Evolutionary conservation across 2,113 vertebrate genomes (phyloP).

Genomic region (Genyomyrus donnyi): DNA sequence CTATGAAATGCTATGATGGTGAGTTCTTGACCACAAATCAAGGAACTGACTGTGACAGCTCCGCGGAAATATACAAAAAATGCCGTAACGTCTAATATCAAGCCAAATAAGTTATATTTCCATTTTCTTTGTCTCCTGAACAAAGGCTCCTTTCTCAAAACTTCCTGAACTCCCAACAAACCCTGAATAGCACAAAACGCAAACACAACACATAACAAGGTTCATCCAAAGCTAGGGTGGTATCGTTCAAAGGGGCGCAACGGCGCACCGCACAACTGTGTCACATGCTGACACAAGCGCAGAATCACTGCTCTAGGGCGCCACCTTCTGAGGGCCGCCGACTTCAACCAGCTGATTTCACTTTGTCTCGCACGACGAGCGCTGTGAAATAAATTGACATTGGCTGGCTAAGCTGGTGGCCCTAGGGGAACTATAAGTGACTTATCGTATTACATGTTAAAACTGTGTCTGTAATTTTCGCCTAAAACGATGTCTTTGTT

Average conservation of each 20-base stretch:
- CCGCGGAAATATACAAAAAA: neutral
- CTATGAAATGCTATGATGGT: neutral
- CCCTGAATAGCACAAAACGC: neutral
- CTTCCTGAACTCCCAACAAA: neutral
- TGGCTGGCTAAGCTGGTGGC: constrained; percentile 14
- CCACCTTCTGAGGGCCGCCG: neutral
- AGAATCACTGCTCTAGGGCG: neutral
- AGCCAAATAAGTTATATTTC: neutral
- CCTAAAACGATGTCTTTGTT: neutral
- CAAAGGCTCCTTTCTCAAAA: neutral
- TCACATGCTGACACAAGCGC: neutral
- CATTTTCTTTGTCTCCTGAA: neutral
- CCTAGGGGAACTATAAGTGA: neutral
- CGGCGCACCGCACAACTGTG: neutral
- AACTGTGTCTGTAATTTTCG: neutral
- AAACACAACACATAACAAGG: neutral
- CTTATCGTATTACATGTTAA: neutral
- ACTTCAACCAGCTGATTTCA: constrained; percentile 10
- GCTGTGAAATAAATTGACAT: constrained; percentile 18
- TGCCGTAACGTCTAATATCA: neutral
- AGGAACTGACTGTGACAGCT: neutral
- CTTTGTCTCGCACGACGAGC: neutral
- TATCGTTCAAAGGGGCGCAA: neutral
- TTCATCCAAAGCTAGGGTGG: neutral
- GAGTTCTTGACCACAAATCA: neutral